Conservation (phyloP, 2,113 vertebrate species). For the zebrafish (Danio rerio) region GRCz12tu NC_133182.1:63559501-63560000, state of each 20-base stretch:
- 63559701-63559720: neutral
- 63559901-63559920: conserved; percentile 45
- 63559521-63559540: neutral
- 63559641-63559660: neutral
- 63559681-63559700: conserved; percentile 8
- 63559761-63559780: conserved; percentile 26
- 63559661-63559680: neutral
- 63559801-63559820: conserved; percentile 22
- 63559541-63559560: neutral
- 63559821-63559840: conserved; percentile 26
- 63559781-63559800: conserved; percentile 7
- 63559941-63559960: conserved; percentile 39
- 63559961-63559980: conserved; percentile 40
- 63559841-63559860: conserved; percentile 27
- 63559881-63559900: conserved; percentile 24
- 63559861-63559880: conserved; percentile 11
- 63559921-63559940: conserved; percentile 12
- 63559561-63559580: neutral
- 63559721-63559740: conserved; percentile 24
- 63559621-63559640: neutral
- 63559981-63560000: conserved; percentile 23
- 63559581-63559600: neutral
- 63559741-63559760: neutral
- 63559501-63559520: neutral
- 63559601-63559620: neutral